Conservation (phyloP, 2,113 vertebrate genomes). For the Sceloporus undulatus region DNA sequence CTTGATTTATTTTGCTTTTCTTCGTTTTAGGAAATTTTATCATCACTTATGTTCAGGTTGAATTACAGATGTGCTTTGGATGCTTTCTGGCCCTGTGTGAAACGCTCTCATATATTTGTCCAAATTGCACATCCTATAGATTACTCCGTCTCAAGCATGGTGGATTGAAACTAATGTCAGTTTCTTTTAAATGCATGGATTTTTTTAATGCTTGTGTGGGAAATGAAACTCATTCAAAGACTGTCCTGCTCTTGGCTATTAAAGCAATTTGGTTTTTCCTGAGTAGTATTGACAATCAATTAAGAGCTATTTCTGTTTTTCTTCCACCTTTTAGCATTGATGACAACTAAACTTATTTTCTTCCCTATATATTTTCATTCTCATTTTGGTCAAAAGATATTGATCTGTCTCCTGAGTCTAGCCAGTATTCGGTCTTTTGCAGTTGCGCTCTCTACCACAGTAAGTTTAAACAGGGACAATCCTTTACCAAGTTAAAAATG, state of each 20-base stretch:
- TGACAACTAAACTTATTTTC: constrained; percentile 24
- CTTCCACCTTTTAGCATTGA: constrained; percentile 20
- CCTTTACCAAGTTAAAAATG: background rate
- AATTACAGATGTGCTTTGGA: background rate
- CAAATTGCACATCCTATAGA: background rate
- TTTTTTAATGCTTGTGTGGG: background rate
- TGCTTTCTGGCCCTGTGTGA: background rate
- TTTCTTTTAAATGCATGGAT: constrained; percentile 1
- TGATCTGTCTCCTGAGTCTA: background rate
- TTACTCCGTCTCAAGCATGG: background rate
- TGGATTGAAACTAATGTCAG: constrained; percentile 6
- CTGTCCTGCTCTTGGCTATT: constrained; percentile 6
- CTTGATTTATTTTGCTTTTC: background rate
- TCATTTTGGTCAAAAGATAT: constrained; percentile 26
- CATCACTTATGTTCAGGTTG: background rate
- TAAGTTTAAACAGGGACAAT: background rate
- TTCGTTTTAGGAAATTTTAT: background rate
- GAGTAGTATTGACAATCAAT: constrained; percentile 31
- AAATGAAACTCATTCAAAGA: constrained; percentile 27
- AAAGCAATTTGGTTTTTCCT: constrained; percentile 37
- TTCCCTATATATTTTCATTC: constrained; percentile 27
- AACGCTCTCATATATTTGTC: background rate
- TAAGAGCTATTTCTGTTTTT: constrained; percentile 32
- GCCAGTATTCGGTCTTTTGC: background rate
- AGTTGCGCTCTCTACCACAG: background rate